Conservation (phyloP, 1,140 invertebrate species). For the Drosophila subpulchrella region DNA sequence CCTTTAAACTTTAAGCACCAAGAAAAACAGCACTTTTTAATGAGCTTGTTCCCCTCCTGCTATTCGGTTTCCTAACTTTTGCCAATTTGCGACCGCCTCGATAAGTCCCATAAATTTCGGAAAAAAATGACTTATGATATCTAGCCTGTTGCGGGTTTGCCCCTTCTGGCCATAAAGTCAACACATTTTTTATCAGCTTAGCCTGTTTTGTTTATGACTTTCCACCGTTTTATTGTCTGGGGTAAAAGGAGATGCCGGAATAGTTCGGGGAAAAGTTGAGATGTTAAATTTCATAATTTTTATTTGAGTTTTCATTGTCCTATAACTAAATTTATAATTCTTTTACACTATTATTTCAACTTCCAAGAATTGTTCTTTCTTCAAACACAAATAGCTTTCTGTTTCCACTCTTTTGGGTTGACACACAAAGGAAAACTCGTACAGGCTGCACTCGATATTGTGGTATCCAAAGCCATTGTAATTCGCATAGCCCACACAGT, state of each 20-base stretch:
- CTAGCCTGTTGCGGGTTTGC: slow-evolving; percentile 6
- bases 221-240: neutral
- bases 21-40: slow-evolving; percentile 23
- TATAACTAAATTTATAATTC: neutral
- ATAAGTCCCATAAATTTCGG: slow-evolving; percentile 62
- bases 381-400: slow-evolving; percentile 26
- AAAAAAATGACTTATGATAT: slow-evolving; percentile 47
- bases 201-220: slow-evolving; percentile 28
- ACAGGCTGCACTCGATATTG: slow-evolving; percentile 29
- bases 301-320: neutral
- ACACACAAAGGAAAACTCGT: slow-evolving; percentile 24
- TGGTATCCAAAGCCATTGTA: slow-evolving; percentile 27
- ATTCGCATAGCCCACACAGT: slow-evolving; percentile 30
- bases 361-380: slow-evolving; percentile 17
- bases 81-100: slow-evolving; percentile 28
- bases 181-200: slow-evolving; percentile 59
- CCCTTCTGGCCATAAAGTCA: slow-evolving; percentile 34
- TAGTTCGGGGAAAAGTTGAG: neutral
- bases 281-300: slow-evolving; percentile 3
- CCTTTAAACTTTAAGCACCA: neutral
- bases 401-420: slow-evolving; percentile 5
- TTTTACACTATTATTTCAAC: slow-evolving; percentile 1
- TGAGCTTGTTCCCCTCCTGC: slow-evolving; percentile 11
- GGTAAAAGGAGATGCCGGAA: neutral
- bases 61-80: slow-evolving; percentile 1